Base-by-base conservation (phyloP, 2,797 vertebrate genomes). In the Enteromius fasciolatus region DNA sequence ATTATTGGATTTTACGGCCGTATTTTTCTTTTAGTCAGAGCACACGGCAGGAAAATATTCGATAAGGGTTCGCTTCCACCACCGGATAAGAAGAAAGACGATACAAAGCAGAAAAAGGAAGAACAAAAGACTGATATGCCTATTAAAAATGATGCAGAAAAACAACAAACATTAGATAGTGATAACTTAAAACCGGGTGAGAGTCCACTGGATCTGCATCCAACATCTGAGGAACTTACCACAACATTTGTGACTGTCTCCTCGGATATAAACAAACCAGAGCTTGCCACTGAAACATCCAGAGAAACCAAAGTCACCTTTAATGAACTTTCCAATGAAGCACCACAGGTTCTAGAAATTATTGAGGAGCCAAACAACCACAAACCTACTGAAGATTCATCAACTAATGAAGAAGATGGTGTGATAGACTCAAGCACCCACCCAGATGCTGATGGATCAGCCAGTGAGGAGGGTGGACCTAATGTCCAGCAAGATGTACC, bases 31-130 rank as follows among this genome's bases (percentile, higher is more conserved):
- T 75, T 93, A 0, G 90, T 95, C 23, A 93, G 87, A 82, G 84
- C 90, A 1, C 94, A 95, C 87, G 90, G 92, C 64, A 91, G 91
- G 54, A 95, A 95, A 88, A 92, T 96, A 88, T 95, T 94, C 70
- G 94, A 96, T 25, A 91, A 92, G 84, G 94, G 94, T 0, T 87
- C 64, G 10, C 73, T 79, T 48, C 68, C 4, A 15, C 25, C 70
- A 1, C 4, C 88, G 0, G 75, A 83, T 7, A 69, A 67, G 11
- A 70, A 73, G 3, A 88, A 87, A 64, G 83, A 87, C 48, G 84
- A 84, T 5, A 77, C 88, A 54, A 44, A 57, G 9, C 86, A 76
- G 44, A 83, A 70, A 8, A 72, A 79, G 2, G 18, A 77, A 12
- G 69, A 80, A 57, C 28, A 7, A 39, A 82, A 83, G n/a, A 17